Percentiles rank a stretch among this genome's conserved stretches.
phyloP scores from a whole-genome alignment of 2,797 vertebrate genomes.

The Lutjanus argentimaculatus region DNA sequence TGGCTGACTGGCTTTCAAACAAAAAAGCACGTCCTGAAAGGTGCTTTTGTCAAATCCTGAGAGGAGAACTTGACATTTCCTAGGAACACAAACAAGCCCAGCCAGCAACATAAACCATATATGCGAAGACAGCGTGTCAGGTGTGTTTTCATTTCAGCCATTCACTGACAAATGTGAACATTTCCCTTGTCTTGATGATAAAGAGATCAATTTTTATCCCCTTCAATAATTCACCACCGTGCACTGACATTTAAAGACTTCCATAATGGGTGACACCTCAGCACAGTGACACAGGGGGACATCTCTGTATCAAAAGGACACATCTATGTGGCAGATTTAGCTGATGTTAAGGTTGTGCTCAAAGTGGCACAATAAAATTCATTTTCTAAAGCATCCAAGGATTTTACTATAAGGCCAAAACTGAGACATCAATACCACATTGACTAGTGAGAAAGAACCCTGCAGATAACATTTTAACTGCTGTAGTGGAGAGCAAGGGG shows the following conservation, averaged over 20 bases:
- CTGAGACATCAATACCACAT: conserved; percentile 13
- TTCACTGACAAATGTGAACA: conserved; percentile 28
- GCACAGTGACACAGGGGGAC: conserved; percentile 43
- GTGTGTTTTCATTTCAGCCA: conserved; percentile 17
- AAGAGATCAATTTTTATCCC: conserved; percentile 54
- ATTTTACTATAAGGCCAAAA: conserved; percentile 36
- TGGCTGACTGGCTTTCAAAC: neutral
- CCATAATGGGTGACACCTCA: conserved; percentile 54
- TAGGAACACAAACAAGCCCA: neutral
- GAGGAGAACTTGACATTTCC: conserved; percentile 39
- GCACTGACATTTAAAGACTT: conserved; percentile 70
- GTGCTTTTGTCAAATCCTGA: conserved; percentile 7
- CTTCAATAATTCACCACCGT: conserved; percentile 60
- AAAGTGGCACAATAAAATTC: conserved; percentile 17
- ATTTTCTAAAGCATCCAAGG: conserved; percentile 21
- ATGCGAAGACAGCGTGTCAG: conserved; percentile 3
- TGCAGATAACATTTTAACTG: conserved; percentile 31
- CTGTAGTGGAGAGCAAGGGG: neutral
- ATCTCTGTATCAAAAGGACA: conserved; percentile 17
- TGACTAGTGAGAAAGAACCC: conserved; percentile 8
- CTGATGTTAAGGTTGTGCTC: conserved; percentile 1
- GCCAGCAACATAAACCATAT: neutral
- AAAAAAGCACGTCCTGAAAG: neutral
- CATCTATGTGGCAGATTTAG: conserved; percentile 15
- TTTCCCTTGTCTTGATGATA: conserved; percentile 34